Conservation (phyloP, 92 coral and sea anemone species). For the Epizoanthus rinbou region DNA sequence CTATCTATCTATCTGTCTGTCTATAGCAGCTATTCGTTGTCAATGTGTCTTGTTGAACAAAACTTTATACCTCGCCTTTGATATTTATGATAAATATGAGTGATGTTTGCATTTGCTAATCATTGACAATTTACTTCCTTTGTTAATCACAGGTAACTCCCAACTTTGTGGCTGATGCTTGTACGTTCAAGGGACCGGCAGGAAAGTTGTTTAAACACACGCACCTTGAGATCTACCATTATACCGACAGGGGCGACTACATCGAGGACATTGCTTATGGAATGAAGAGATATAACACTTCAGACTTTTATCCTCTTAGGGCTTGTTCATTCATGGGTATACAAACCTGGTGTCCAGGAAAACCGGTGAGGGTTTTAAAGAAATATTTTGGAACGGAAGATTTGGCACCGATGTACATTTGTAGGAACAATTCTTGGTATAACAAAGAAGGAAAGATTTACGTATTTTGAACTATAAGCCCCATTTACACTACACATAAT, state of each 20-base stretch:
- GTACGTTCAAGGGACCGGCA: constrained; percentile 12
- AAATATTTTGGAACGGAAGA: background rate
- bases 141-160: background rate
- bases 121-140: no score
- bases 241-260: background rate
- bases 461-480: background rate
- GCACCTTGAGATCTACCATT: constrained; percentile 11
- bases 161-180: constrained; percentile 10
- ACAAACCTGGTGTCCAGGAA: constrained; percentile 19
- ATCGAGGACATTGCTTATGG: constrained; percentile 10
- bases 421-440: constrained; percentile 20
- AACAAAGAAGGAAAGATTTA: constrained; percentile 6
- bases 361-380: background rate
- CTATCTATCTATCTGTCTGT: no score
- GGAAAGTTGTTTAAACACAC: constrained; percentile 16
- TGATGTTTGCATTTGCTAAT: no score
- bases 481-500: no score
- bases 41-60: no score
- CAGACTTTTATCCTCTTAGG: background rate
- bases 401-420: constrained; percentile 19
- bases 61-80: no score
- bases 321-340: constrained; percentile 8
- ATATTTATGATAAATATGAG: no score
- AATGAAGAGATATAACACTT: constrained; percentile 1
- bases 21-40: no score